Conservation (phyloP, 2,888 invertebrate genomes). For the Cynaeus angustus region DNA sequence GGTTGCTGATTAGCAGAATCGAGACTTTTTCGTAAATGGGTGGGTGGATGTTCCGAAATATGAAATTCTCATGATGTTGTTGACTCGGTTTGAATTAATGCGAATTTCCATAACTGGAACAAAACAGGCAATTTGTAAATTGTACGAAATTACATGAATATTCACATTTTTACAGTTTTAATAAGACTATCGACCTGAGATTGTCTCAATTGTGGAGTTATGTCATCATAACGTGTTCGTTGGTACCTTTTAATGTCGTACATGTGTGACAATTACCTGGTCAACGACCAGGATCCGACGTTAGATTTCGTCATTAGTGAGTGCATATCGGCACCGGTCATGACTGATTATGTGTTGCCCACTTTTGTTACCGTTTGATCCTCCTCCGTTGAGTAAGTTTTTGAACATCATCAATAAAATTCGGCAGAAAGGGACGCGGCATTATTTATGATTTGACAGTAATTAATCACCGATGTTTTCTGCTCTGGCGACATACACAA, state of each 20-base stretch:
- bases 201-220: constrained; percentile 45
- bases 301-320: constrained; percentile 38
- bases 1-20: not conserved
- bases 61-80: constrained; percentile 46
- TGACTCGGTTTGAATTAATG: constrained; percentile 40
- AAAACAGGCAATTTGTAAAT: constrained; percentile 54
- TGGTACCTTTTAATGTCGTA: constrained; percentile 43
- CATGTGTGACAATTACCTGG: constrained; percentile 50
- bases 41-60: not conserved
- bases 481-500: constrained; percentile 13
- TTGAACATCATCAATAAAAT: constrained; percentile 42
- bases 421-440: constrained; percentile 21
- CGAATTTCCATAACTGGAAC: constrained; percentile 48
- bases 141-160: constrained; percentile 54
- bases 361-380: constrained; percentile 9
- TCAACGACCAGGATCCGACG: constrained; percentile 52
- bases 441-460: constrained; percentile 42
- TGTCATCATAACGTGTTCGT: constrained; percentile 38
- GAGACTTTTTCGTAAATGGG: not conserved
- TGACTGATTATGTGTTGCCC: constrained; percentile 29
- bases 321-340: constrained; percentile 21
- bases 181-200: constrained; percentile 52
- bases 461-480: constrained; percentile 41
- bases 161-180: constrained; percentile 56
- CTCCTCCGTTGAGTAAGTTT: constrained; percentile 20